Conservation (phyloP, 2,113 vertebrate species). For the Euleptes europaea region DNA sequence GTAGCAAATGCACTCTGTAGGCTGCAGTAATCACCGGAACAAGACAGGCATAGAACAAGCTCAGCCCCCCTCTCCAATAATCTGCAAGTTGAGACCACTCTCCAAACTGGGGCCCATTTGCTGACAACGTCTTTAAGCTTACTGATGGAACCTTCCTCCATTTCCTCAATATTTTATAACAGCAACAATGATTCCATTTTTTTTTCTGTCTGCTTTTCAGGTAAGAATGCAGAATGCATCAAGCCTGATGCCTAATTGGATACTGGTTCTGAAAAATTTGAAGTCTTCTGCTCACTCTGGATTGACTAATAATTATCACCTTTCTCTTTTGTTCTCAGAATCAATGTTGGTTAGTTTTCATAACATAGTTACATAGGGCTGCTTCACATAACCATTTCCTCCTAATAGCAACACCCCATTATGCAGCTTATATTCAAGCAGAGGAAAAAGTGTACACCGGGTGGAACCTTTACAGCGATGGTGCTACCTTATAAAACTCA, state of each 20-base stretch:
- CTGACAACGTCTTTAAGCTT: neutral
- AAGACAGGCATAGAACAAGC: neutral
- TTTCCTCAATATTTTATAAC: no score
- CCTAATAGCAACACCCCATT: no score
- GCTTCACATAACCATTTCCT: neutral
- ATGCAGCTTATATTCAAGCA: neutral
- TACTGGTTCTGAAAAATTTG: neutral
- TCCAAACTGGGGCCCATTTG: slow-evolving; percentile 2
- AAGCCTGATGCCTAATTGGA: neutral
- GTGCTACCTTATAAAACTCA: neutral
- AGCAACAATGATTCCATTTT: no score
- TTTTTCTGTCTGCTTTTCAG: no score
- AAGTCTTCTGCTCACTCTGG: neutral
- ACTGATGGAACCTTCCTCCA: neutral
- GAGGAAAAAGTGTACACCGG: no score
- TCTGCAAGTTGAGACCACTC: accelerated
- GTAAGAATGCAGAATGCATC: neutral
- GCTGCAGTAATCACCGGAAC: neutral
- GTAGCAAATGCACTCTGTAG: neutral
- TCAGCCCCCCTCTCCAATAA: no score
- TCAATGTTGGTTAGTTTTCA: no score
- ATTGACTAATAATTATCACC: neutral
- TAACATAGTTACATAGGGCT: neutral
- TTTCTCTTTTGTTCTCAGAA: no score
- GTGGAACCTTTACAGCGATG: neutral